phyloP scores from a whole-genome alignment of 2,888 invertebrate genomes.

The Ochlodes sylvanus region DNA sequence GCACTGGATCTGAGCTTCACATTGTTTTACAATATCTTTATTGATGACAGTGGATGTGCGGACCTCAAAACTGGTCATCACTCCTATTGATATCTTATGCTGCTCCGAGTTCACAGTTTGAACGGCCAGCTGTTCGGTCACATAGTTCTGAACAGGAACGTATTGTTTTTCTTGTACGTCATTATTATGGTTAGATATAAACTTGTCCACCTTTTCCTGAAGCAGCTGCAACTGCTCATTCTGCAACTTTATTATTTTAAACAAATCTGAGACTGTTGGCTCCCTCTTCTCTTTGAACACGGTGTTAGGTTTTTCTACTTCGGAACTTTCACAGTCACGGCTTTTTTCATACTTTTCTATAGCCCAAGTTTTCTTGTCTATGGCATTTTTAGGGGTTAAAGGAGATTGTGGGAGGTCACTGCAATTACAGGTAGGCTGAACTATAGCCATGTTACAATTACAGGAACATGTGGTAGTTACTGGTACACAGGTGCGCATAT shows the following conservation, averaged over 20 bases:
- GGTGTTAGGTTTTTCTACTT: conserved; percentile 63
- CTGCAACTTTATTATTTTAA: conserved; percentile 87
- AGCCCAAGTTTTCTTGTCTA: conserved; percentile 70
- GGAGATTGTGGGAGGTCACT: conserved; percentile 30
- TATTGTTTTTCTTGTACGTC: conserved; percentile 50
- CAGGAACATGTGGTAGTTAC: conserved; percentile 35
- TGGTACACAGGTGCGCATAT: conserved; percentile 35
- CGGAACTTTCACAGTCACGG: conserved; percentile 55
- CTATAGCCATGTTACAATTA: conserved; percentile 39
- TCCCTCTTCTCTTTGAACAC: conserved; percentile 73
- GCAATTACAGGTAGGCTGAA: conserved; percentile 45
- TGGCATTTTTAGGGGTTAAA: conserved; percentile 54
- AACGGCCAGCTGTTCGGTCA: conserved; percentile 63
- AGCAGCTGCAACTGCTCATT: conserved; percentile 87
- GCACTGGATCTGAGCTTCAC: conserved; percentile 74
- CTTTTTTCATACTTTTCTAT: conserved; percentile 68
- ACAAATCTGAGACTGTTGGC: conserved; percentile 85
- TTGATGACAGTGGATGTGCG: conserved; percentile 77
- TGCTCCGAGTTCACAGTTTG: conserved; percentile 65
- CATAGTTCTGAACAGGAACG: conserved; percentile 54
- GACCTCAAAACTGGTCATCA: conserved; percentile 89
- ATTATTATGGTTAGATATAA: conserved; percentile 62
- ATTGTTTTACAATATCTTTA: conserved; percentile 67
- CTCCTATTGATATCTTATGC: conserved; percentile 88
- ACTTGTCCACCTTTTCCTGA: conserved; percentile 87